Conservation (phyloP, 2,113 vertebrate genomes). For the Grus americana region DNA sequence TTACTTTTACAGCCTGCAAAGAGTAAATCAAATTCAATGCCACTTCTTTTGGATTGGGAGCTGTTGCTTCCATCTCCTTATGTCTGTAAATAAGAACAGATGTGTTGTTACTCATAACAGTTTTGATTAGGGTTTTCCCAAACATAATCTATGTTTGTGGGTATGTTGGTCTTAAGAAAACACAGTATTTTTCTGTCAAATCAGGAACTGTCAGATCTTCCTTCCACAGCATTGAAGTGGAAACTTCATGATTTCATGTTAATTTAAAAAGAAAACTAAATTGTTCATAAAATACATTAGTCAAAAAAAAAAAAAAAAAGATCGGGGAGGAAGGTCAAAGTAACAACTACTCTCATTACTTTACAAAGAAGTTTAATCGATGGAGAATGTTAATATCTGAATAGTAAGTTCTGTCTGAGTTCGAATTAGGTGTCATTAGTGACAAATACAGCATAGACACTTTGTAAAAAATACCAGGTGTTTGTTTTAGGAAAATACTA, state of each 20-base stretch:
- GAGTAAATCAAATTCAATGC: slow-evolving; percentile 22
- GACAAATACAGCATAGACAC: background rate
- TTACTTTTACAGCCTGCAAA: background rate
- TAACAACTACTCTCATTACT: background rate
- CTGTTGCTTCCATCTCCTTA: background rate
- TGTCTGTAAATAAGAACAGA: slow-evolving; percentile 71
- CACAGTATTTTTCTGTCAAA: slow-evolving; percentile 27
- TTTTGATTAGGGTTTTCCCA: slow-evolving; percentile 65
- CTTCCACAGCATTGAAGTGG: background rate
- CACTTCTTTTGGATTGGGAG: slow-evolving; percentile 7
- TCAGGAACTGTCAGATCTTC: slow-evolving; percentile 6
- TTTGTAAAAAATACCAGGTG: background rate
- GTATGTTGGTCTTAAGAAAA: background rate
- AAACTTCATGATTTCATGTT: background rate
- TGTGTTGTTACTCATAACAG: slow-evolving; percentile 12
- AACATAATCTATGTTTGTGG: slow-evolving; percentile 7
- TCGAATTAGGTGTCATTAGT: background rate
- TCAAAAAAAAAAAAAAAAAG: background rate
- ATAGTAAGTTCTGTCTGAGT: background rate
- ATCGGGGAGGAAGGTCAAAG: background rate
- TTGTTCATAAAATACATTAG: background rate
- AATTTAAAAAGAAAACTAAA: background rate
- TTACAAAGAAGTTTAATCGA: background rate
- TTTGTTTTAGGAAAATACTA: background rate
- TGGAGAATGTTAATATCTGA: background rate